A percentile compares a stretch with the other conserved stretches of the same genome.
These are phyloP conservation scores for Ahaetulla prasina DNA, from an alignment of 2,113 vertebrate genomes.

Conservation along the genomic window DNA sequence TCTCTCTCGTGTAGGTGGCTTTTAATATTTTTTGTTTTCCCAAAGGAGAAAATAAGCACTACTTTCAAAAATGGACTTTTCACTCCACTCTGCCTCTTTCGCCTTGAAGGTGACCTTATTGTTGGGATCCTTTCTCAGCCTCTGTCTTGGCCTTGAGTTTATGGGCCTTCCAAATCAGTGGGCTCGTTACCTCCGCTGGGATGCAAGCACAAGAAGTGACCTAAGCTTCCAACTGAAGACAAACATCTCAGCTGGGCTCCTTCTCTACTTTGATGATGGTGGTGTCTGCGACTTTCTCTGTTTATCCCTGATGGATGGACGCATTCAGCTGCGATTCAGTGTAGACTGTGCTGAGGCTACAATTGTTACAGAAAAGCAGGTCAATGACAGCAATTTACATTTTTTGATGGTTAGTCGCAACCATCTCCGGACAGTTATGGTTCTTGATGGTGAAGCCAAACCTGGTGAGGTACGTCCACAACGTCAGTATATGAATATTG, in stretches of 20 bases:
- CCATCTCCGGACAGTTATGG: constrained; percentile 79
- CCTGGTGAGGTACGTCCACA: constrained; percentile 82
- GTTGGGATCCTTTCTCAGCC: constrained; percentile 79
- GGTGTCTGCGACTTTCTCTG: constrained; percentile 95
- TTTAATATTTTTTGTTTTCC: constrained; percentile 18
- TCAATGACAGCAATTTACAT: constrained; percentile 92
- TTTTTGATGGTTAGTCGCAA: constrained; percentile 87
- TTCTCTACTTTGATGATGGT: constrained; percentile 94
- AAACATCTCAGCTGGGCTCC: constrained; percentile 81
- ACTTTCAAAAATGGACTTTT: constrained; percentile 70
- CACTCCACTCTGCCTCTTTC: constrained; percentile 74
- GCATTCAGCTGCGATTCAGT: constrained; percentile 85
- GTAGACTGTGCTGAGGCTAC: constrained; percentile 91
- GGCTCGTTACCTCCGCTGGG: constrained; percentile 96
- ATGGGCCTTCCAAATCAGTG: constrained; percentile 90
- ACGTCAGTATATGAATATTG: constrained; percentile 89
- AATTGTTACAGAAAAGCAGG: constrained; percentile 77
- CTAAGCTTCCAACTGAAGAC: constrained; percentile 97
- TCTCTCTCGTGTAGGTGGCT: constrained; percentile 14
- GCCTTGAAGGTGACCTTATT: constrained; percentile 78
- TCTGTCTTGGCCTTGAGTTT: constrained; percentile 87
- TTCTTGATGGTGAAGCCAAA: constrained; percentile 83
- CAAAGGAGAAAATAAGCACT: constrained; percentile 20
- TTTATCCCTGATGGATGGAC: constrained; percentile 79
- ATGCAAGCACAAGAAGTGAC: constrained; percentile 88